Evolutionary conservation across 2,113 vertebrate genomes (phyloP), one percentile per base, ranked within the genome.

Genomic region (Platichthys flesus): DNA sequence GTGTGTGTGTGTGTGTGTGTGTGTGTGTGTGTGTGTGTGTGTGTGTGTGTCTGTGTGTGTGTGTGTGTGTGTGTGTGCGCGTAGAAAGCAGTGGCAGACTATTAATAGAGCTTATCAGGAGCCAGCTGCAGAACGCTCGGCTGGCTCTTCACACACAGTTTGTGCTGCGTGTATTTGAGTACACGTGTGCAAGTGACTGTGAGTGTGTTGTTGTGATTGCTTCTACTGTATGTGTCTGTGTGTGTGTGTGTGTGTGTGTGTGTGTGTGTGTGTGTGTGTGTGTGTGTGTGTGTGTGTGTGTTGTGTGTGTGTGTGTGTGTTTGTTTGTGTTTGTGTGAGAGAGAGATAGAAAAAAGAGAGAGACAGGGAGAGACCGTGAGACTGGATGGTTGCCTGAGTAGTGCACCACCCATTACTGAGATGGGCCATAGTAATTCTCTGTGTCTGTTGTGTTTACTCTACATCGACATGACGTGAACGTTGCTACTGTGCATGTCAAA

Each of bases 81-180:
- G 57, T 9, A 45, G 76, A 75, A 66, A 71, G 75, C 73, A 63
- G 49, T 15, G 55, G 79, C 20, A 67, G 75, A 84, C 92, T 93
- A 90, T 93, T 90, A 91, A 90, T 91, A 92, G 88, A 84, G 74
- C 79, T 85, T 63, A 84, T 89, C 78, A 72, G 84, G 82, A 88
- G 65, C 74, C 84, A 86, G 87, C 84, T 88, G 88, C 78, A 79
- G 86, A 83, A 67, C 81, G n/a, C n/a, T n/a, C n/a, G n/a, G n/a
- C n/a, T n/a, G n/a, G n/a, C n/a, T n/a, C n/a, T n/a, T n/a, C n/a
- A 21, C 81, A 56, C 56, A 26, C 47, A 15, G 49, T 78, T 64
- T 40, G 55, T 52, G 69, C 5, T 69, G 71, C 61, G 60, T 71
- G 51, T 70, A 14, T 60, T 35, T 64, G 66, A 21, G 67, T 13